phyloP scores from a whole-genome alignment of 2,113 vertebrate species.

The Sinocyclocheilus anophthalmus region DNA sequence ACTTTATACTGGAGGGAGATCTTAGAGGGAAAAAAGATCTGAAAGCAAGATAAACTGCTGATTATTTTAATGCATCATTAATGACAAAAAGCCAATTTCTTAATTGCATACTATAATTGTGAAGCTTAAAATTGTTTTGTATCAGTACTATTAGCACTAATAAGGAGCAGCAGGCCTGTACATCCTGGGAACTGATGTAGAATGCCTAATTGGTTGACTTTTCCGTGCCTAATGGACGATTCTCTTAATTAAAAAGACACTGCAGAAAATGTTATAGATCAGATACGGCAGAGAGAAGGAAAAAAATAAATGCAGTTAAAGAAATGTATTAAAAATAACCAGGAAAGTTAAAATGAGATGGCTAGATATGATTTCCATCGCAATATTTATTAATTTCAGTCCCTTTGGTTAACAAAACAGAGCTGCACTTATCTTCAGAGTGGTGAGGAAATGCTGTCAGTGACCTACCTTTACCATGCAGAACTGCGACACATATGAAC shows the following conservation, averaged over 20 bases:
- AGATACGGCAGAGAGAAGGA: conserved; percentile 70
- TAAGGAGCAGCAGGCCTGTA: conserved; percentile 80
- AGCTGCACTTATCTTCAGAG: conserved; percentile 89
- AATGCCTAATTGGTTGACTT: conserved; percentile 83
- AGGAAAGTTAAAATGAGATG: conserved; percentile 85
- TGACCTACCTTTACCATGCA: conserved; percentile 89
- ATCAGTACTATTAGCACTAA: conserved; percentile 77
- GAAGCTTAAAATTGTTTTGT: conserved; percentile 77
- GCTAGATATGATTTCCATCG: conserved; percentile 79
- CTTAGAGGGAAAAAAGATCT: conserved; percentile 58
- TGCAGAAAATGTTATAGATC: conserved; percentile 82
- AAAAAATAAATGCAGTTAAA: conserved; percentile 83
- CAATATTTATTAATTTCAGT: conserved; percentile 86
- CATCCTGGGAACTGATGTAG: conserved; percentile 77
- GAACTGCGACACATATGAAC: conserved; percentile 95
- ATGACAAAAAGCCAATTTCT: conserved; percentile 75
- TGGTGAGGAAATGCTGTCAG: conserved; percentile 82
- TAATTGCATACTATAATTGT: conserved; percentile 77
- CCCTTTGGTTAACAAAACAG: conserved; percentile 86
- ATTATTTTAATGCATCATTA: conserved; percentile 79
- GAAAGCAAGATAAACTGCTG: conserved; percentile 72
- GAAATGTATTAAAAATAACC: conserved; percentile 87
- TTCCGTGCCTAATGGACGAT: conserved; percentile 82
- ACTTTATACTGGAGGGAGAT: conserved; percentile 21
- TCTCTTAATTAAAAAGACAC: conserved; percentile 86